Conservation (phyloP, 1,140 invertebrate species). For the Drosophila persimilis region DNA sequence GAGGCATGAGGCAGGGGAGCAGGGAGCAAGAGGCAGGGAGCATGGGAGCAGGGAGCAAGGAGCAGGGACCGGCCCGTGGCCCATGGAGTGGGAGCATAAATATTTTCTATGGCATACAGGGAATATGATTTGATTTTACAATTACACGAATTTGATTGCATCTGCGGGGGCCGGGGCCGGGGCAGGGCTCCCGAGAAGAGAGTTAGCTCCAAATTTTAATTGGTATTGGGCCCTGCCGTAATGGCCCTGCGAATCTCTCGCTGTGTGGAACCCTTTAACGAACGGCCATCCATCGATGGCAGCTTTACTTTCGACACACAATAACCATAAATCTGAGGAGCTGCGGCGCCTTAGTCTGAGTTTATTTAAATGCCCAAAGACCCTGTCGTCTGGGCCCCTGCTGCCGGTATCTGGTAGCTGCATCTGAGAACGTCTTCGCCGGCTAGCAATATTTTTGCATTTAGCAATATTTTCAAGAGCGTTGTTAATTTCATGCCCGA, state of each 20-base stretch:
- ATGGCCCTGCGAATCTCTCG: constrained; percentile 16
- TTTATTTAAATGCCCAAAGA: constrained; percentile 65
- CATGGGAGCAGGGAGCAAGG: background rate
- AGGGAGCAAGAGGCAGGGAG: background rate
- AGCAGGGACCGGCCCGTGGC: background rate
- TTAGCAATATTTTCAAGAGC: constrained; percentile 73
- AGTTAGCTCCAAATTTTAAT: constrained; percentile 53
- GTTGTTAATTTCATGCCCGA: constrained; percentile 75
- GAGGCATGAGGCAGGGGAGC: no score
- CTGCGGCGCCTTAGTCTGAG: constrained; percentile 31
- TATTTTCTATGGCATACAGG: constrained; percentile 30
- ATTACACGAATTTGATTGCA: constrained; percentile 59
- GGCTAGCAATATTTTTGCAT: constrained; percentile 71
- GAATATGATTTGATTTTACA: constrained; percentile 57
- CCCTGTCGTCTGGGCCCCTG: constrained; percentile 31
- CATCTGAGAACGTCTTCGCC: constrained; percentile 30
- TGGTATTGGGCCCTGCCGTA: constrained; percentile 24
- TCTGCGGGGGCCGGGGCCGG: background rate
- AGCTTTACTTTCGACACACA: constrained; percentile 25
- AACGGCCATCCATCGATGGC: constrained; percentile 32
- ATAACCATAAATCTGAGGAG: constrained; percentile 58
- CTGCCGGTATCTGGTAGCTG: constrained; percentile 14
- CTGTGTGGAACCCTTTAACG: background rate
- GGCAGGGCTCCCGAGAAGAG: background rate
- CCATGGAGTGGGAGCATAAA: constrained; percentile 23